Evolutionary conservation across 2,113 vertebrate species (phyloP).

Genomic region (Hippocampus zosterae): DNA sequence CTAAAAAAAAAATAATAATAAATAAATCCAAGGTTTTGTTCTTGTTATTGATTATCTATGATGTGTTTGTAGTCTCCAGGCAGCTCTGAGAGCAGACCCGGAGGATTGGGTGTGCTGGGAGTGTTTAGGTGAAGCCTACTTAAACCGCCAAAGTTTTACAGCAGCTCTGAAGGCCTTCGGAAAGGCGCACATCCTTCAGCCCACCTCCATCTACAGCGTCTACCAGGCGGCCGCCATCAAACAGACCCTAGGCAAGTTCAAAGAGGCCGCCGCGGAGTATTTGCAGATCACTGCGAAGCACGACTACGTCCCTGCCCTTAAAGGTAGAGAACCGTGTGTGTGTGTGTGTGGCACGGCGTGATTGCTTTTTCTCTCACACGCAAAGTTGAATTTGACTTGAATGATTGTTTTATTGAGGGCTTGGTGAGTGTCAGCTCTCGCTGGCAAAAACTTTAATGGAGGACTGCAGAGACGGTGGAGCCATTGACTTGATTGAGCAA

Average conservation of each 20-base stretch:
- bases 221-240: constrained; percentile 90
- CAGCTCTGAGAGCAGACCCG: constrained; percentile 90
- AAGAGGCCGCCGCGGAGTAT: constrained; percentile 83
- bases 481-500: constrained; percentile 81
- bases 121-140: constrained; percentile 90
- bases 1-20: neutral
- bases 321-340: constrained; percentile 72
- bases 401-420: constrained; percentile 70
- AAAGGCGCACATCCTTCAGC: constrained; percentile 87
- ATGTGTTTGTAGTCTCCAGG: constrained; percentile 81
- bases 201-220: constrained; percentile 84
- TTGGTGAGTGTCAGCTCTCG: constrained; percentile 89
- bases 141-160: constrained; percentile 87
- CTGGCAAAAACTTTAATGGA: constrained; percentile 80
- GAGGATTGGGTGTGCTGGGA: constrained; percentile 95
- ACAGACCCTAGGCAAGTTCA: constrained; percentile 87
- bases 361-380: neutral
- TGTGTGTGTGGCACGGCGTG: neutral
- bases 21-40: neutral
- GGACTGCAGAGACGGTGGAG: constrained; percentile 86
- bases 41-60: neutral
- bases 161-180: constrained; percentile 90
- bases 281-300: constrained; percentile 78
- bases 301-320: constrained; percentile 91
- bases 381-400: constrained; percentile 3